These are phyloP conservation scores for Gadus macrocephalus DNA, from an alignment of 2,113 vertebrate species.

Conservation along the genomic window DNA sequence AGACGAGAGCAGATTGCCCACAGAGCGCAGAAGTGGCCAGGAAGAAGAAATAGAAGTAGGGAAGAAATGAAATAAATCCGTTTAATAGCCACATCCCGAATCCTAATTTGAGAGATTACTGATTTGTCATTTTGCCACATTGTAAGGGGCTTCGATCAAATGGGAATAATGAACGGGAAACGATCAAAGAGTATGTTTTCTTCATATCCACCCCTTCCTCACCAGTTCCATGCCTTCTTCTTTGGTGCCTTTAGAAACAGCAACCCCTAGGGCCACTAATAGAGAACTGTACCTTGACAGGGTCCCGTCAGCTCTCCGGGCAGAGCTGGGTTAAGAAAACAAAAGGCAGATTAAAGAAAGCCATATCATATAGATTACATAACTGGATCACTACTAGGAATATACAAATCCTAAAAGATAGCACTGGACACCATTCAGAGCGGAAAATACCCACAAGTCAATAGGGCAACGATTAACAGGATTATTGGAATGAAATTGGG, in stretches of 20 bases:
- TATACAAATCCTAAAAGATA: neutral
- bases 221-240: conserved; percentile 84
- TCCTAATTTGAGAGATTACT: too few relatives aligned
- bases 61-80: neutral
- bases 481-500: too few relatives aligned
- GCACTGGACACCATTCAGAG: neutral
- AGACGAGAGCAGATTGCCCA: conserved; percentile 83
- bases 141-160: neutral
- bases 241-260: conserved; percentile 60
- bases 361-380: neutral
- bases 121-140: too few relatives aligned
- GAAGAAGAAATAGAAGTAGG: neutral
- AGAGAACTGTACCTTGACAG: conserved; percentile 72
- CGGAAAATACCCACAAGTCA: neutral
- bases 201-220: conserved; percentile 32
- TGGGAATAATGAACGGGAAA: neutral
- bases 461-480: too few relatives aligned
- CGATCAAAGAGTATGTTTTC: neutral
- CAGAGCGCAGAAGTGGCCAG: conserved; percentile 85
- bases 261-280: conserved; percentile 75
- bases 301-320: conserved; percentile 69
- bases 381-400: neutral
- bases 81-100: too few relatives aligned
- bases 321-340: conserved; percentile 25
- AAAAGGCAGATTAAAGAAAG: conserved; percentile 8